Evolutionary conservation across 2,888 invertebrate genomes (phyloP).

Genomic region (Phrixothrix hirtus): DNA sequence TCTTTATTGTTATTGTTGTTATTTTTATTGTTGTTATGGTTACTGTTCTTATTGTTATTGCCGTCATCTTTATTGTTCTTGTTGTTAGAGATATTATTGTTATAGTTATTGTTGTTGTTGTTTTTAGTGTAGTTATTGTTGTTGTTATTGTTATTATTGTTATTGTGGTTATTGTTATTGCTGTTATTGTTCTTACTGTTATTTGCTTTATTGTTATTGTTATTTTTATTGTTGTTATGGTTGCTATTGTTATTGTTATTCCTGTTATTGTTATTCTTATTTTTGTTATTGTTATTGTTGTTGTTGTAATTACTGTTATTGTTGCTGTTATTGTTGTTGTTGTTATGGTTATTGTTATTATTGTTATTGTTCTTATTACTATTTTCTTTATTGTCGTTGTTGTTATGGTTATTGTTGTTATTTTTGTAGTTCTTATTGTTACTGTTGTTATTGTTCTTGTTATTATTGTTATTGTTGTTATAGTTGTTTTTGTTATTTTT

Average conservation of each 20-base stretch:
- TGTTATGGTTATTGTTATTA: background rate
- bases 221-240: background rate
- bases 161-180: background rate
- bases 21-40: too few relatives aligned
- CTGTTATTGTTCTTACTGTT: background rate
- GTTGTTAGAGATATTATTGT: too few relatives aligned
- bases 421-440: background rate
- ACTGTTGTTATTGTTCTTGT: background rate
- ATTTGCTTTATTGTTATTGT: background rate
- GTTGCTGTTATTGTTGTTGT: background rate
- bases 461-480: background rate
- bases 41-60: too few relatives aligned
- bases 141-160: background rate
- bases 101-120: too few relatives aligned
- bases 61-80: too few relatives aligned
- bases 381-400: background rate
- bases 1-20: too few relatives aligned
- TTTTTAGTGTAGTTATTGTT: too few relatives aligned
- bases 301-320: background rate
- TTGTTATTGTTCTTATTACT: background rate
- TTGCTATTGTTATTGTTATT: conserved; percentile 2
- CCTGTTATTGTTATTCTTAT: background rate
- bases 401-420: background rate
- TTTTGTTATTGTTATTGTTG: conserved; percentile 1
- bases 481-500: background rate